Percentiles rank a stretch among this genome's conserved stretches.
phyloP scores from a whole-genome alignment of 2,888 invertebrate genomes.

The Eilema caniola region DNA sequence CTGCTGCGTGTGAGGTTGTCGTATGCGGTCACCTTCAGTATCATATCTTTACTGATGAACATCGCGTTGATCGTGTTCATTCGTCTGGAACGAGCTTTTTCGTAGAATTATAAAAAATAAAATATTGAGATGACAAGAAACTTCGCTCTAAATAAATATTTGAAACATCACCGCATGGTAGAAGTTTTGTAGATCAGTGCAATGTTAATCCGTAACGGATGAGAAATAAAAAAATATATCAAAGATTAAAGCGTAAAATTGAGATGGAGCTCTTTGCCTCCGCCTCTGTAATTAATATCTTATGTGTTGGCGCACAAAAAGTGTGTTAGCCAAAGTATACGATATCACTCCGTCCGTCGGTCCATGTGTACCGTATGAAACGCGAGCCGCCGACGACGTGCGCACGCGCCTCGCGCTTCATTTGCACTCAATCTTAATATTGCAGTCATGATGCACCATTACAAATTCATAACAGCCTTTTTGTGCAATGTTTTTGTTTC shows the following conservation, averaged over 20 bases:
- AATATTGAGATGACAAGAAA: neutral
- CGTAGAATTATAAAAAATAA: neutral
- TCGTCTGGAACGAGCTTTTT: conserved; percentile 4
- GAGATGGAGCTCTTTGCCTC: conserved; percentile 72
- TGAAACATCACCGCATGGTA: neutral
- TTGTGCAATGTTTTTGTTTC: conserved; percentile 67
- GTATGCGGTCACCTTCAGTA: too few species aligned
- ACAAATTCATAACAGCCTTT: conserved; percentile 73
- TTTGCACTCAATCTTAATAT: conserved; percentile 84
- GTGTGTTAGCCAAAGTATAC: conserved; percentile 56
- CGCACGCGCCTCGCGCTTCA: conserved; percentile 81
- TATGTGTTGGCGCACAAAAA: conserved; percentile 74
- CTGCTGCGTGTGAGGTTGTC: too few species aligned
- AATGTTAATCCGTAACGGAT: conserved; percentile 40
- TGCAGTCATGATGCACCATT: conserved; percentile 81
- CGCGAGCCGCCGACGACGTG: conserved; percentile 65
- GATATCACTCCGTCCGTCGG: conserved; percentile 55
- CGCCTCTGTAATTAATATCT: conserved; percentile 83
- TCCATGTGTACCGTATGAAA: conserved; percentile 62
- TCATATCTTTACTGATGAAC: too few species aligned
- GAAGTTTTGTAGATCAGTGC: conserved; percentile 35
- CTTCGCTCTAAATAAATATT: conserved; percentile 1
- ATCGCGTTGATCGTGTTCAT: neutral
- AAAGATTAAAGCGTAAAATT: conserved; percentile 75
- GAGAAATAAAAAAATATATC: conserved; percentile 54